These are phyloP conservation scores for Saxidomus purpurata DNA, from an alignment of 1,140 invertebrate species.

Conservation along the genomic window DNA sequence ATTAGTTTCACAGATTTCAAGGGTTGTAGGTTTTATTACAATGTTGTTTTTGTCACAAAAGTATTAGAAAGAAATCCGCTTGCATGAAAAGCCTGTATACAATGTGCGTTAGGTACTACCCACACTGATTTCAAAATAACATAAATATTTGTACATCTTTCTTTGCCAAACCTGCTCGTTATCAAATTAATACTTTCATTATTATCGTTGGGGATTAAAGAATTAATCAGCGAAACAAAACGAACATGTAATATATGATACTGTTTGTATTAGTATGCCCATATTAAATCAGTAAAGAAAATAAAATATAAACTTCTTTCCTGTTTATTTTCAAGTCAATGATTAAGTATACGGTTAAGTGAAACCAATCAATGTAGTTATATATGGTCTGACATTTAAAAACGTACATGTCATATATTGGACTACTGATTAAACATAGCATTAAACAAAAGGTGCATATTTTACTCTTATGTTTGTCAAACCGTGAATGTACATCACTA, in stretches of 20 bases:
- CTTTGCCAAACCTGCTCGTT: neutral
- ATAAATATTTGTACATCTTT: constrained; percentile 12
- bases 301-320: no score
- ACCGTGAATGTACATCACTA: no score
- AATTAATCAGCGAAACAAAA: neutral
- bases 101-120: neutral
- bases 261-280: no score
- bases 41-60: neutral
- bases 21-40: neutral
- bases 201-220: neutral
- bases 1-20: neutral
- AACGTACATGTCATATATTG: no score
- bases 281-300: no score
- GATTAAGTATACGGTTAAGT: no score
- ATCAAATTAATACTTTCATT: neutral
- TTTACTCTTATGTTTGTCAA: no score
- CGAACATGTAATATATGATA: neutral
- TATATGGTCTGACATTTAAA: no score
- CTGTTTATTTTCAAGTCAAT: no score
- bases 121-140: neutral
- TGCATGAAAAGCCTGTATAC: neutral
- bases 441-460: no score
- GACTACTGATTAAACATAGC: no score
- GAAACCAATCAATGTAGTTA: no score
- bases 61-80: neutral